Conservation (phyloP, 2,888 invertebrate genomes). For the Drosophila anceps region DNA sequence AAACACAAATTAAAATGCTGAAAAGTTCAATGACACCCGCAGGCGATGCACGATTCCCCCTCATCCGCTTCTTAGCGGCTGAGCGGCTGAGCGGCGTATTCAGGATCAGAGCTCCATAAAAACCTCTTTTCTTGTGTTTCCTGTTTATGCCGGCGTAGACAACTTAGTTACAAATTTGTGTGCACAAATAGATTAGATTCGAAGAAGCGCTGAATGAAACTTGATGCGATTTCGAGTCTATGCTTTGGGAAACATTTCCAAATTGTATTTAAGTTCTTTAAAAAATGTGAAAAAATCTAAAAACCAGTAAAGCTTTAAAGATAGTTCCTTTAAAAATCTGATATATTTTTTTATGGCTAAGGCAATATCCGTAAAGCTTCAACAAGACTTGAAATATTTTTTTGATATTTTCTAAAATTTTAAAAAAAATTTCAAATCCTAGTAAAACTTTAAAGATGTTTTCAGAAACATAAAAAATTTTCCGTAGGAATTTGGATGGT, state of each 20-base stretch:
- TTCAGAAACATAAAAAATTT: no score
- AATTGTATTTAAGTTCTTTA: no score
- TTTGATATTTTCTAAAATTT: no score
- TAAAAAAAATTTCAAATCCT: background rate
- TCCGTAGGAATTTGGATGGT: no score
- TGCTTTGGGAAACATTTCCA: background rate
- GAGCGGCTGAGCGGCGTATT: constrained; percentile 1
- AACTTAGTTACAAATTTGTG: background rate
- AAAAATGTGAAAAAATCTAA: background rate
- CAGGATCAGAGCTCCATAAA: constrained; percentile 19
- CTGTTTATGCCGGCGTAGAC: background rate
- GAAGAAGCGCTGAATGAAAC: background rate
- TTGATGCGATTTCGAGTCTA: background rate
- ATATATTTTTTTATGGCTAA: no score
- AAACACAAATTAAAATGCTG: constrained; percentile 29
- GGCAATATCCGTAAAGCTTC: no score
- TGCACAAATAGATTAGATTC: background rate
- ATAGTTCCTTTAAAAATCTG: no score
- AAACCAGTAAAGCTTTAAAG: no score
- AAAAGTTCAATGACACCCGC: constrained; percentile 20
- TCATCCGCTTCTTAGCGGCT: background rate
- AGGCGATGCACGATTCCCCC: no score
- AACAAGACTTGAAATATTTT: no score
- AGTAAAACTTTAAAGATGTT: no score
- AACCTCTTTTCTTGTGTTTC: background rate